Percentiles rank a stretch among this genome's conserved stretches.
These are phyloP conservation scores for Pristionchus mayeri DNA, from an alignment of 2,888 invertebrate genomes.

Conservation along the genomic window DNA sequence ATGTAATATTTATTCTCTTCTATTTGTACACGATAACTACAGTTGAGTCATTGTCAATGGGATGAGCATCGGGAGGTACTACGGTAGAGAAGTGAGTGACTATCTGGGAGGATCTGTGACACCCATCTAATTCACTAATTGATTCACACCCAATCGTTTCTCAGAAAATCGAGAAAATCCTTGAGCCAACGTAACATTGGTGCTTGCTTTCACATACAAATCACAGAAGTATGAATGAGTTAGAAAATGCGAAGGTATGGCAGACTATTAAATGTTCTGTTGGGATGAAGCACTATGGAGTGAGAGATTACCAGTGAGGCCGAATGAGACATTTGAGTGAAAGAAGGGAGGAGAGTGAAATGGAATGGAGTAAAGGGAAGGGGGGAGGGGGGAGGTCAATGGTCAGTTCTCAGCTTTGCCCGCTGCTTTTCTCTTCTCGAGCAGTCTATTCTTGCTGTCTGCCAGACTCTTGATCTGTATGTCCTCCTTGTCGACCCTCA, in stretches of 20 bases:
- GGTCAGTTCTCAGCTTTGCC: neutral
- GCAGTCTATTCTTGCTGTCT: slow-evolving; percentile 91
- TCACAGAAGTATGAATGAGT: neutral
- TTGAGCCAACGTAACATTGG: slow-evolving; percentile 30
- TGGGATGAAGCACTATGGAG: slow-evolving; percentile 31
- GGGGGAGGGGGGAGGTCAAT: neutral
- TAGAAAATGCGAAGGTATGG: slow-evolving; percentile 2
- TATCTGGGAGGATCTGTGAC: neutral
- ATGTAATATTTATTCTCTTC: slow-evolving; percentile 27
- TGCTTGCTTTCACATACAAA: slow-evolving; percentile 9
- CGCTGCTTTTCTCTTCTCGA: slow-evolving; percentile 77
- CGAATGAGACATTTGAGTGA: slow-evolving; percentile 15
- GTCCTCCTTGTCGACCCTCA: slow-evolving; percentile 96
- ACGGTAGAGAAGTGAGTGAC: neutral
- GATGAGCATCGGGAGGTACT: slow-evolving; percentile 20
- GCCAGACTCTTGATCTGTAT: slow-evolving; percentile 93
- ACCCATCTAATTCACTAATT: neutral
- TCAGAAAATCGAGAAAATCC: neutral
- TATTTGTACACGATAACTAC: slow-evolving; percentile 18
- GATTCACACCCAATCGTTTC: neutral
- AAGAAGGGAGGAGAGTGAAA: slow-evolving; percentile 11
- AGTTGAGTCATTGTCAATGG: slow-evolving; percentile 17
- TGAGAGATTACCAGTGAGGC: slow-evolving; percentile 32
- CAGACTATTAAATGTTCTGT: neutral
- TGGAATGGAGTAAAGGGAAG: slow-evolving; percentile 29